A percentile compares a stretch with the other conserved stretches of the same genome.
These are phyloP conservation scores for Zeuzera pyrina DNA, from an alignment of 2,888 invertebrate species.

Conservation along the genomic window DNA sequence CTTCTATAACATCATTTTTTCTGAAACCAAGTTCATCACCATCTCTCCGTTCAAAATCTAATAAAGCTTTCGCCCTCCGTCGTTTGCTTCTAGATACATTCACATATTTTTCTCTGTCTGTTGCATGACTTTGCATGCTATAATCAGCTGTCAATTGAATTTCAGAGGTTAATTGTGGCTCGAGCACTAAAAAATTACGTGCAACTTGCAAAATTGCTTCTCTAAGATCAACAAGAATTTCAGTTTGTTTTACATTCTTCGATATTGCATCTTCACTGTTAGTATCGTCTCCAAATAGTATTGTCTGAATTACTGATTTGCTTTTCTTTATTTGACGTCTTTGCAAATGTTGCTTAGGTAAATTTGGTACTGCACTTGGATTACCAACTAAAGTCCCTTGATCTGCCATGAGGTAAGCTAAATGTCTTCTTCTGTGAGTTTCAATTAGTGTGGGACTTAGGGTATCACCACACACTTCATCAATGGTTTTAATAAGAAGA, in stretches of 20 bases:
- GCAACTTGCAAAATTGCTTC: constrained; percentile 95
- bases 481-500: constrained; percentile 82
- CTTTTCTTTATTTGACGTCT: constrained; percentile 91
- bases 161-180: constrained; percentile 87
- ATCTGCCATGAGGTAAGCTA: constrained; percentile 97
- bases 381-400: constrained; percentile 94
- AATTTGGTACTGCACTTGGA: constrained; percentile 89
- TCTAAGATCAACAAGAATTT: constrained; percentile 96
- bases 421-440: constrained; percentile 90
- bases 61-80: constrained; percentile 93
- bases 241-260: constrained; percentile 98
- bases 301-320: constrained; percentile 91
- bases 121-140: constrained; percentile 94
- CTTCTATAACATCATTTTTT: constrained; percentile 98
- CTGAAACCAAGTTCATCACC: constrained; percentile 98
- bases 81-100: constrained; percentile 91
- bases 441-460: constrained; percentile 89
- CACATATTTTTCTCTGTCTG: constrained; percentile 95
- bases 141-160: constrained; percentile 92
- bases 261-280: constrained; percentile 89
- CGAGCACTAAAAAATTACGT: constrained; percentile 94
- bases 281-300: constrained; percentile 87
- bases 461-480: constrained; percentile 82
- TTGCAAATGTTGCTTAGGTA: constrained; percentile 93
- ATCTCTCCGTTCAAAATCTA: constrained; percentile 98